phyloP scores from a whole-genome alignment of 1,140 invertebrate species.

The Wiebesia pumilae region DNA sequence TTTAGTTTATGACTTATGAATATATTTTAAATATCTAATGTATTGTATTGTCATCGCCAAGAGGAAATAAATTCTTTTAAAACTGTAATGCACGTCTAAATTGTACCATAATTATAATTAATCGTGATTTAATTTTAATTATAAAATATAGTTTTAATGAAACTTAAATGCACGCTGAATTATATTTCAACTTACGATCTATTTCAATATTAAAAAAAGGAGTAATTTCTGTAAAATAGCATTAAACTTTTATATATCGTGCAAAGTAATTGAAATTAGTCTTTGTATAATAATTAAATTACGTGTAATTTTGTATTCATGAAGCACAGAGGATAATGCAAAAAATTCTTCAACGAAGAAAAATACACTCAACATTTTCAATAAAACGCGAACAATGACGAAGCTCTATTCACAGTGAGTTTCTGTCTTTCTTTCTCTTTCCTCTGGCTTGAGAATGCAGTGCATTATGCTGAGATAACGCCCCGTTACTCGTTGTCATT shows the following conservation, averaged over 20 bases:
- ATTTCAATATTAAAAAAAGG: too few relatives aligned
- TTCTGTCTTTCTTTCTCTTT: not conserved
- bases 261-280: too few relatives aligned
- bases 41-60: not conserved
- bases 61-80: too few relatives aligned
- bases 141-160: too few relatives aligned
- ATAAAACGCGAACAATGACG: slow-evolving; percentile 16
- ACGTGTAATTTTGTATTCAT: not conserved
- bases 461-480: not conserved
- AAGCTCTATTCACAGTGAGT: not conserved
- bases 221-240: too few relatives aligned
- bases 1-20: not conserved
- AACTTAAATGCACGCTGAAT: too few relatives aligned
- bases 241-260: too few relatives aligned
- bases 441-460: not conserved
- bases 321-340: not conserved
- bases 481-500: not conserved
- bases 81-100: too few relatives aligned
- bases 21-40: not conserved
- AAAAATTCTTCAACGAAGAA: not conserved
- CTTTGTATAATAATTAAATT: not conserved
- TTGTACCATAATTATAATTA: too few relatives aligned
- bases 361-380: not conserved
- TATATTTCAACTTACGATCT: too few relatives aligned
- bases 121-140: too few relatives aligned